Conservation (phyloP, 1,140 invertebrate genomes). For the Doryteuthis pealeii region DNA sequence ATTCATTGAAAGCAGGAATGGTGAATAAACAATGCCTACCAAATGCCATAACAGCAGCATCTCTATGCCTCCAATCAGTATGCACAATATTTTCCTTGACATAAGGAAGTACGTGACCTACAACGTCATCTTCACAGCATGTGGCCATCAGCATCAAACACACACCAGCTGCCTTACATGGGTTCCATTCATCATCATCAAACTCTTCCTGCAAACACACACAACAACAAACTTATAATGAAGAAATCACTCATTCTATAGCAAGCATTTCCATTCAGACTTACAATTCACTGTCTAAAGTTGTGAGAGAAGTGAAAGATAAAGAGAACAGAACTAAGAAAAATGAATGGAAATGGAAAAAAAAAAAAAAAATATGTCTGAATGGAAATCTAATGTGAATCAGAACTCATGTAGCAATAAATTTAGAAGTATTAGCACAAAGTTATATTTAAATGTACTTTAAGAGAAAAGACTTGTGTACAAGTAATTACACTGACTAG, state of each 20-base stretch:
- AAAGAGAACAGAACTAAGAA: too few relatives aligned
- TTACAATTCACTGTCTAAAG: too few relatives aligned
- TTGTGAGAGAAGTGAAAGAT: too few relatives aligned
- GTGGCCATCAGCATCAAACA: conserved; percentile 96
- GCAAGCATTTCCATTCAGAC: neutral
- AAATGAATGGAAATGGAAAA: too few relatives aligned
- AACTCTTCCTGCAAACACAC: conserved; percentile 51
- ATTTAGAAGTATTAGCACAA: too few relatives aligned
- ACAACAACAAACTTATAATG: conserved; percentile 8
- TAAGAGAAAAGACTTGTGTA: too few relatives aligned
- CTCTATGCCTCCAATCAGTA: conserved; percentile 90
- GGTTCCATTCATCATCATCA: conserved; percentile 97
- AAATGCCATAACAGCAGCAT: conserved; percentile 98
- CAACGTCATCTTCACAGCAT: conserved; percentile 96
- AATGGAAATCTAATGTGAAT: too few relatives aligned
- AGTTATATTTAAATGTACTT: too few relatives aligned
- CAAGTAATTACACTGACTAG: too few relatives aligned
- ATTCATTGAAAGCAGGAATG: neutral
- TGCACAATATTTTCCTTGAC: conserved; percentile 93
- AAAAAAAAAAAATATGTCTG: too few relatives aligned
- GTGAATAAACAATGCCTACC: conserved; percentile 62
- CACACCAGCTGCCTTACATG: conserved; percentile 98
- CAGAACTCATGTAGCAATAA: too few relatives aligned
- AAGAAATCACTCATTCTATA: conserved; percentile 1
- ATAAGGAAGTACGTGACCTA: conserved; percentile 95